Conservation (phyloP, 2,888 invertebrate genomes). For the Drosophila kanekoi region DNA sequence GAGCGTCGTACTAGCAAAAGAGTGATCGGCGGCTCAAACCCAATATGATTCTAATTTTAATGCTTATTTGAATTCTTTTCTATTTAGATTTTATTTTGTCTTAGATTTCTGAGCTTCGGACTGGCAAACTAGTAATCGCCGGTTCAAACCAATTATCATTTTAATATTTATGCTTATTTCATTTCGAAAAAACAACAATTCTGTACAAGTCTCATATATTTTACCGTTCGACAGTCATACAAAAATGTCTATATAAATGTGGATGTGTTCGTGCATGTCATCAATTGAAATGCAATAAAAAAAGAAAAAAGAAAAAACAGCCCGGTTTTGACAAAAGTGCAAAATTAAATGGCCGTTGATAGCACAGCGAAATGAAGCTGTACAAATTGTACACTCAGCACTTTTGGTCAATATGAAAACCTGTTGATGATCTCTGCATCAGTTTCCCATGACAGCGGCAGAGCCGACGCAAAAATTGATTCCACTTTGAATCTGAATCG, state of each 20-base stretch:
- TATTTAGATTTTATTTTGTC: too few species aligned
- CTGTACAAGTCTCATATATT: too few species aligned
- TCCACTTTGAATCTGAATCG: conserved; percentile 60
- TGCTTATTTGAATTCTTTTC: too few species aligned
- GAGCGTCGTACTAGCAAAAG: too few species aligned
- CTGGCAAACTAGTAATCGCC: too few species aligned
- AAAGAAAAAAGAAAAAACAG: neutral
- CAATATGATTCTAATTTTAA: too few species aligned
- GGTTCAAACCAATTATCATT: too few species aligned
- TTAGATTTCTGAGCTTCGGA: too few species aligned
- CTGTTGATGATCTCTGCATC: conserved; percentile 62
- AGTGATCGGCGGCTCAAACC: too few species aligned
- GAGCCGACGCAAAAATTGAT: conserved; percentile 57
- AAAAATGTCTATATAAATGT: neutral
- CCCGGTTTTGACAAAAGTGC: conserved; percentile 18
- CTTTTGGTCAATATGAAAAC: conserved; percentile 52
- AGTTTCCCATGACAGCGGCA: conserved; percentile 52
- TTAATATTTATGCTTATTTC: too few species aligned
- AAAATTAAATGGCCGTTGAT: conserved; percentile 53
- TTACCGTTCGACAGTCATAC: neutral
- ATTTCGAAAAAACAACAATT: too few species aligned
- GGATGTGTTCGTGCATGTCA: conserved; percentile 1
- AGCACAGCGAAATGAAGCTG: conserved; percentile 55
- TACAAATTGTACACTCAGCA: conserved; percentile 38
- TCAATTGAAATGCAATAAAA: conserved; percentile 1